Conservation (phyloP, 35 echinoderm and acorn worm species). For the Apostichopus parvimensis region DNA sequence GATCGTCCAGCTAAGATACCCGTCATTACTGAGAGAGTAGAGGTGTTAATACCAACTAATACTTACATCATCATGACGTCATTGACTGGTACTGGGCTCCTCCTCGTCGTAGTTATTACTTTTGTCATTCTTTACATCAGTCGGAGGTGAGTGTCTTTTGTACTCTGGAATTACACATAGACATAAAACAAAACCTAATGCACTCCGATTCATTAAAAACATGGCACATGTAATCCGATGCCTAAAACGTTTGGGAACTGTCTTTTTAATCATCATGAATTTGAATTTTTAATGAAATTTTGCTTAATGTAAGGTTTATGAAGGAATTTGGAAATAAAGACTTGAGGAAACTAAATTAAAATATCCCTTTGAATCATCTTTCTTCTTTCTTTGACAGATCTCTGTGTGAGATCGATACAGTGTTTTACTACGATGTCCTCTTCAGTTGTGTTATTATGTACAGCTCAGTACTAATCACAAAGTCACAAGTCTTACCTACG, state of each 20-base stretch:
- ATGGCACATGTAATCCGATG: too few species aligned
- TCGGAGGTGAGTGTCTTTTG: neutral
- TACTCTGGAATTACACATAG: neutral
- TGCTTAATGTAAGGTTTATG: too few species aligned
- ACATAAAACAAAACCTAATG: too few species aligned
- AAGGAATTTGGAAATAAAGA: too few species aligned
- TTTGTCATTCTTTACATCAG: neutral
- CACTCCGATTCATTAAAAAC: too few species aligned
- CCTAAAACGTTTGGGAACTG: too few species aligned
- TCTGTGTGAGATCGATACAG: neutral
- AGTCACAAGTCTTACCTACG: neutral
- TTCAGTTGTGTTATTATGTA: neutral
- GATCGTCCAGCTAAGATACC: neutral
- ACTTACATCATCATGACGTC: neutral
- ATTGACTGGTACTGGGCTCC: neutral
- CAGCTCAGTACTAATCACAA: neutral
- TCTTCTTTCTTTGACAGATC: neutral
- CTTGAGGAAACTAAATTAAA: too few species aligned
- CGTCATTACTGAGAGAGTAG: neutral
- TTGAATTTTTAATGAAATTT: too few species aligned
- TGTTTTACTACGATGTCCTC: neutral
- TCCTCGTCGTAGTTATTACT: neutral
- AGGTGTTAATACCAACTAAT: neutral
- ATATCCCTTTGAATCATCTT: too few species aligned
- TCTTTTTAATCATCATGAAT: too few species aligned